Conservation (phyloP, 2,888 invertebrate genomes). For the Clivina fossor region DNA sequence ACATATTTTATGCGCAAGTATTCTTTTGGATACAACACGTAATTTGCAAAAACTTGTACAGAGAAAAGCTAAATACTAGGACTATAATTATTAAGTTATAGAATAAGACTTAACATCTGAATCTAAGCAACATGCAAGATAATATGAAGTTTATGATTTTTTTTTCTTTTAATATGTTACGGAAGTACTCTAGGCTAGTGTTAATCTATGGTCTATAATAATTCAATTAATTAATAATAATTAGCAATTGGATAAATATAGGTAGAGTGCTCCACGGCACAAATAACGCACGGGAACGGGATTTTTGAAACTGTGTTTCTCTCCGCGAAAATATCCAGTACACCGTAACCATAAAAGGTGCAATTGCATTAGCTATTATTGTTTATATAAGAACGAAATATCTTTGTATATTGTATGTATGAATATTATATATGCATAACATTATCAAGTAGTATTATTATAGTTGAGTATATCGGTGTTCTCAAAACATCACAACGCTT, state of each 20-base stretch:
- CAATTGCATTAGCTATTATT: too few species aligned
- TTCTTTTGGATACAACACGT: constrained; percentile 26
- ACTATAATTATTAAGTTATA: constrained; percentile 49
- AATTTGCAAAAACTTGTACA: constrained; percentile 36
- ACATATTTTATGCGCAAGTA: constrained; percentile 38
- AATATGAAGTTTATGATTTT: constrained; percentile 49
- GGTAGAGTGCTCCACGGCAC: constrained; percentile 8
- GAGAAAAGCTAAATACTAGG: constrained; percentile 50
- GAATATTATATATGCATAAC: not conserved
- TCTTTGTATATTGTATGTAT: not conserved
- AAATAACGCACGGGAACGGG: constrained; percentile 4
- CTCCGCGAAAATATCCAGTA: too few species aligned
- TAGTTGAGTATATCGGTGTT: not conserved
- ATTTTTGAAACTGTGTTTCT: constrained; percentile 12
- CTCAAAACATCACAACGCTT: too few species aligned
- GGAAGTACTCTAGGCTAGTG: constrained; percentile 53
- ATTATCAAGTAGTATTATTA: not conserved
- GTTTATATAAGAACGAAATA: too few species aligned
- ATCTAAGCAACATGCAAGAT: constrained; percentile 53
- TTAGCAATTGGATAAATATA: constrained; percentile 31
- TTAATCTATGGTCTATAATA: constrained; percentile 51
- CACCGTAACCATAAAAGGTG: too few species aligned
- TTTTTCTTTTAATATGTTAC: constrained; percentile 52
- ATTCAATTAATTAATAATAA: constrained; percentile 46
- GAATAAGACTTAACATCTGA: constrained; percentile 48